A percentile compares a stretch with the other conserved stretches of the same genome.
These are phyloP conservation scores for Enteromius unitaeniatus DNA, from an alignment of 2,797 vertebrate species.

Conservation along the genomic window DNA sequence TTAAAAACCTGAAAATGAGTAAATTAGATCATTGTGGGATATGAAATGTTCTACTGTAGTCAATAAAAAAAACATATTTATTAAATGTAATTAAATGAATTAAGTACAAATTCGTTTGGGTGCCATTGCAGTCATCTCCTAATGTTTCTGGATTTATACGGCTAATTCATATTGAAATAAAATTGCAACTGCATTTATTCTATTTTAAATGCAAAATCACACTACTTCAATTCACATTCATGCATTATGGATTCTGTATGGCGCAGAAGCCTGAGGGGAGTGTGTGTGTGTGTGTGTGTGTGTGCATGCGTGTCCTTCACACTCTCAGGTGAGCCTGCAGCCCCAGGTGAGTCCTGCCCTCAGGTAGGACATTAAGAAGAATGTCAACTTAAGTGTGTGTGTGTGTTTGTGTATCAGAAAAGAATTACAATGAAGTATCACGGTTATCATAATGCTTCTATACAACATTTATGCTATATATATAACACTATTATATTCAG, in stretches of 20 bases:
- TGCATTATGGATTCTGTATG: not conserved
- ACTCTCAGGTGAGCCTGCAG: slow-evolving; percentile 52
- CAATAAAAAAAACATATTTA: not conserved
- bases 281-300: slow-evolving; percentile 14
- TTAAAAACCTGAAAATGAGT: not conserved
- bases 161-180: not conserved
- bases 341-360: slow-evolving; percentile 52
- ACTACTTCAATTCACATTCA: not conserved
- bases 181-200: not conserved
- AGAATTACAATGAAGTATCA: not conserved
- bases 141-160: not conserved
- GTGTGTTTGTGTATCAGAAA: not conserved
- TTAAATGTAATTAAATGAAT: not conserved
- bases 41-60: not conserved
- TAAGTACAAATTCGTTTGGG: not conserved
- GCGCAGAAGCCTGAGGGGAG: not conserved
- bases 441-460: not conserved
- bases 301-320: slow-evolving; percentile 68
- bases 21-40: not conserved
- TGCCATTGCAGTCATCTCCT: not conserved
- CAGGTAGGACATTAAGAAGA: slow-evolving; percentile 48
- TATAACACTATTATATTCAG: not conserved
- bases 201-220: not conserved
- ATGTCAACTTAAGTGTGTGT: slow-evolving; percentile 58
- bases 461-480: not conserved